Base-by-base conservation (phyloP, 1,140 invertebrate species). In the Drosophila elegans region DNA sequence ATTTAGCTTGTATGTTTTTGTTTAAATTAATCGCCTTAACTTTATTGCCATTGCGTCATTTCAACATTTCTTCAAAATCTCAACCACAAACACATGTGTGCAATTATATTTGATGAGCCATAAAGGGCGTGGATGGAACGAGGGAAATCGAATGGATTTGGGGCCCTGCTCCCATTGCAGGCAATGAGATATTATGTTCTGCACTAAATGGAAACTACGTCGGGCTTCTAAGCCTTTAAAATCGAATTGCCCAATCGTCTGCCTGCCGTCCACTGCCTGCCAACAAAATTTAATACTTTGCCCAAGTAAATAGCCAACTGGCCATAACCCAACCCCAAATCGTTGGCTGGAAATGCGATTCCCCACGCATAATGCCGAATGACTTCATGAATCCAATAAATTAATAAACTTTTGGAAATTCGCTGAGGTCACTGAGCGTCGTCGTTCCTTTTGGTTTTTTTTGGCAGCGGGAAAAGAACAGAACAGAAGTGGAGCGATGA, bases 371-470 rank as follows among this genome's bases (percentile, higher is more conserved):
- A 84, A 84, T 84, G 73, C 72, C 73, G 72, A 89, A 86, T 88
- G 83, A 86, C 83, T 86, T 86, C 83, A 86, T 86, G 85, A 86
- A 86, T 86, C 79, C 84, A 86, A 86, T 86, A 86, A 89, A 86
- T 86, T 88, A 86, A 86, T 86, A 86, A 86, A 86, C 83, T 86
- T 86, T 86, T 83, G 34, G 79, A 88, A 86, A 86, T 83, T 89
- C 84, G 83, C 83, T 89, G 83, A 86, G 83, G 83, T 86, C 83
- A 86, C 86, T 86, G 83, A 63, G 82, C 75, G 64, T 27, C 45
- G 49, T 34, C 48, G 66, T 62, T 56, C 53, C 54, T 27, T 57
- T 51, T 34, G 9, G 55, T 34, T 59, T 64, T 64, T 21, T 46
- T 39, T 38, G 63, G 63, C 36, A 63, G 59, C 34, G 51, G 60